Evolutionary conservation across 2,113 vertebrate species (phyloP).

Genomic region (Platanista minor): DNA sequence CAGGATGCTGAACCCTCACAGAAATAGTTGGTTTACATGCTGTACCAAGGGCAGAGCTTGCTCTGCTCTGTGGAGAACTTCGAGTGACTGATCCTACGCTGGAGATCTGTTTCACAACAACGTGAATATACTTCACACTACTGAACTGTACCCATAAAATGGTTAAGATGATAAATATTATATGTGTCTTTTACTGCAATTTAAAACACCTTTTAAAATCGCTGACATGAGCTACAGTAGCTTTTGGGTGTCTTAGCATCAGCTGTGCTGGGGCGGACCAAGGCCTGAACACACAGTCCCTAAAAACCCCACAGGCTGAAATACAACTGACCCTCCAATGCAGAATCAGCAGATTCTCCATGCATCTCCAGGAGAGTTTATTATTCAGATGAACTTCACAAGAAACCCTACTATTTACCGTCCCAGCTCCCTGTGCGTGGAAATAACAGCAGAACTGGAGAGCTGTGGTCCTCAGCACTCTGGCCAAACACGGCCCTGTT

Average conservation of each 20-base stretch:
- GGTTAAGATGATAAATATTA: background rate
- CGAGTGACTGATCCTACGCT: accelerated
- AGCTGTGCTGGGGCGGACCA: accelerated
- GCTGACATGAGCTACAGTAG: no score
- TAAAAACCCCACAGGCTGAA: accelerated
- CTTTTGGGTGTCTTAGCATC: background rate
- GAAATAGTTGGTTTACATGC: accelerated
- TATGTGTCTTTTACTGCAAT: background rate
- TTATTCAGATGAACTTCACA: background rate
- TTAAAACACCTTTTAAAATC: background rate
- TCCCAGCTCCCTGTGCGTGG: accelerated
- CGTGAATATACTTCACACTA: accelerated
- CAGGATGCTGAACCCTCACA: no score
- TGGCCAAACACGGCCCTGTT: accelerated
- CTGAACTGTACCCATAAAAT: background rate
- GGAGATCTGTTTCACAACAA: accelerated
- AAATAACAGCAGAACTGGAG: accelerated
- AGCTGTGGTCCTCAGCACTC: accelerated
- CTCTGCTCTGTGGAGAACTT: no score
- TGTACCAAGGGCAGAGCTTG: no score
- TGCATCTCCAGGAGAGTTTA: accelerated
- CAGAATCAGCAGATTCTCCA: background rate
- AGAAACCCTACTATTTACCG: accelerated
- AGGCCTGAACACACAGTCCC: background rate
- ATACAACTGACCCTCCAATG: accelerated